These are phyloP conservation scores for Polypterus senegalus DNA, from an alignment of 2,113 vertebrate species.

Conservation along the genomic window DNA sequence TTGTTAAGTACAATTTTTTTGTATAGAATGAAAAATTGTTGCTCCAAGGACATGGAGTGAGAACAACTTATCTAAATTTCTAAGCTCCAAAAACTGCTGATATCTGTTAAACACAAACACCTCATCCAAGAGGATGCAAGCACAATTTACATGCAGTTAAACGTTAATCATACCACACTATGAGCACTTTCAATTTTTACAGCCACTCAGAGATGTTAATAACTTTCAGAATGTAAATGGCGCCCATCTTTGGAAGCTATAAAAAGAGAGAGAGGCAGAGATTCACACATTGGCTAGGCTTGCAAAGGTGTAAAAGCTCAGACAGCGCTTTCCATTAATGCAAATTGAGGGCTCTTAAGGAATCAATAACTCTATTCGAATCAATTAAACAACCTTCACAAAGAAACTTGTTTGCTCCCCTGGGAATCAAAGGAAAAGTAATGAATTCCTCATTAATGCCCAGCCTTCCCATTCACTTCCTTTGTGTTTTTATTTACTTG, in stretches of 20 bases:
- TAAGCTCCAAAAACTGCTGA: too few relatives aligned
- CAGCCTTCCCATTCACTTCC: slow-evolving; percentile 22
- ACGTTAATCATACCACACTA: slow-evolving; percentile 42
- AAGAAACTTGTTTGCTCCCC: slow-evolving; percentile 30
- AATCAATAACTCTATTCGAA: slow-evolving; percentile 44
- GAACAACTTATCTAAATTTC: too few relatives aligned
- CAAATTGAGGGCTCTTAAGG: slow-evolving; percentile 32
- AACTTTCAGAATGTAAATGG: slow-evolving; percentile 2
- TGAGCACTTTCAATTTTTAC: slow-evolving; percentile 20
- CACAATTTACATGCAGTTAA: slow-evolving; percentile 48
- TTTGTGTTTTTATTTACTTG: slow-evolving; percentile 26
- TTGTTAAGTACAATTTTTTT: too few relatives aligned
- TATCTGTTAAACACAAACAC: too few relatives aligned
- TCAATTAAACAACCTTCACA: slow-evolving; percentile 45
- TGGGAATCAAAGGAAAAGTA: slow-evolving; percentile 24
- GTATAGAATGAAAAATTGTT: too few relatives aligned
- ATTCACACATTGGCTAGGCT: slow-evolving; percentile 2
- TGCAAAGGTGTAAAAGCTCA: slow-evolving; percentile 24
- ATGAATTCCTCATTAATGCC: slow-evolving; percentile 16
- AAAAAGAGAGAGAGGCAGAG: too few relatives aligned
- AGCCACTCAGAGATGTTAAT: slow-evolving; percentile 18
- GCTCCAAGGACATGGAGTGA: too few relatives aligned
- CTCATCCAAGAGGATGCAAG: slow-evolving; percentile 30
- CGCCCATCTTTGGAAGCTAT: not conserved
- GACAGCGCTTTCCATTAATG: slow-evolving; percentile 22